Base-by-base conservation (phyloP, 1,140 invertebrate genomes). In the Calosoma granatense region DNA sequence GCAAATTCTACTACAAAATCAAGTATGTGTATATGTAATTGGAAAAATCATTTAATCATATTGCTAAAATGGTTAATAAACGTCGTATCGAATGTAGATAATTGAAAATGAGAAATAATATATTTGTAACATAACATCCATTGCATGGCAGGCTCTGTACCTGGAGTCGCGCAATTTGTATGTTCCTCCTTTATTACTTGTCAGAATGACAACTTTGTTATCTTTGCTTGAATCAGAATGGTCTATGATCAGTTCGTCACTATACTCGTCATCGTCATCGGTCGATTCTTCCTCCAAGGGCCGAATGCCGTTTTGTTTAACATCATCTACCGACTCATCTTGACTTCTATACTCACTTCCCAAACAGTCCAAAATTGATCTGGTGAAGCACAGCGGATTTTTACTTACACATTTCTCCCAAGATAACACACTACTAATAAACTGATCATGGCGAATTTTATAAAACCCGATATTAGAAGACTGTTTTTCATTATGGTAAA, bases 141-240 rank as follows among this genome's bases (percentile, higher is more conserved):
- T n/a, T n/a, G n/a, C n/a, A n/a, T n/a, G n/a, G n/a, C 26, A 36
- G 26, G 6, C n/a, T 9, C 26, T 36, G n/a, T 69, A 71, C 70
- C 70, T 71, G 61, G 70, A 70, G 58, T 71, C 70, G 55, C 68
- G 67, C 61, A 71, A 65, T 66, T 74, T 75, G 62, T 74, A 75
- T 20, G 71, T 67, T 61, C 68, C 65, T 53, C 67, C 69, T 60
- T 72, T 68, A 62, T 62, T 36, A 36, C 26, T 9, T n/a, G 26
- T 36, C 6, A 64, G 57, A 20, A 64, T 57, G 53, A 64, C 60
- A 57, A 62, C 59, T 47, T 63, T 61, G 23, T 61, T 57, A 53
- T 20, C 22, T 22, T 52, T n/a, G 2, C 43, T 54, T 56, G 51
- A 55, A 36, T 36, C 26, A 9, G 26, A 36, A 36, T 36, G 6